Base-by-base conservation (phyloP, 2,113 vertebrate species). In the Hemiscyllium ocellatum region DNA sequence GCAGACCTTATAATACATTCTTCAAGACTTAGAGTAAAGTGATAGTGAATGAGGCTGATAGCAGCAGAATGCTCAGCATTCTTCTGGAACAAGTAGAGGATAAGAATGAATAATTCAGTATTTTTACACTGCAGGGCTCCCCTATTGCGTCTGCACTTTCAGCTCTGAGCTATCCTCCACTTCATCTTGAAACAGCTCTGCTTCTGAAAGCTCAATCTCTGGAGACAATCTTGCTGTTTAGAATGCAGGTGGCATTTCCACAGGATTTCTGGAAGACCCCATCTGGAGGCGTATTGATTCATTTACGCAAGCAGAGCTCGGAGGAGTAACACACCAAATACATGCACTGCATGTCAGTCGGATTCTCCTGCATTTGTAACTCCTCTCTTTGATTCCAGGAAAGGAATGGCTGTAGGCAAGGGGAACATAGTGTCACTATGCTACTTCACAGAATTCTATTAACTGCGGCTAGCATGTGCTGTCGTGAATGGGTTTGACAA, bases 101-200 rank as follows among this genome's bases (percentile, higher is more conserved):
- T 50, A 70, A 80, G 61, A 96, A 98, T 98, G 97, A 98, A 98
- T 98, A 97, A 98, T 98, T 98, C 98, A 98, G 96, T 56, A 29
- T 96, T 97, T 98, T 98, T 97, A 96, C 97, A 97, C 97, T 98
- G 97, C 96, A 97, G 97, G 96, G 96, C 97, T 96, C 98, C 97
- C 97, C 93, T 97, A 96, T 96, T 96, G 89, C 96, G 96, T 96
- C 96, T 86, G 7, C 95, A 66, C 95, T 96, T 96, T 97, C 50
- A 95, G 42, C 42, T 52, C 37, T 97, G 95, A 96, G 70, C 52
- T 52, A 56, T 87, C 80, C 29, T 94, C 10, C 33, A 50, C 95
- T 95, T 95, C 96, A 5, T 96, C 96, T 96, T 96, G 96, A 95
- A 95, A 95, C 70, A 94, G 96, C 65, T 37, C 29, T 95, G 94